Evolutionary conservation across 2,888 invertebrate species (phyloP), one percentile per base, ranked within the genome.

Genomic region (Trimorus sp.): DNA sequence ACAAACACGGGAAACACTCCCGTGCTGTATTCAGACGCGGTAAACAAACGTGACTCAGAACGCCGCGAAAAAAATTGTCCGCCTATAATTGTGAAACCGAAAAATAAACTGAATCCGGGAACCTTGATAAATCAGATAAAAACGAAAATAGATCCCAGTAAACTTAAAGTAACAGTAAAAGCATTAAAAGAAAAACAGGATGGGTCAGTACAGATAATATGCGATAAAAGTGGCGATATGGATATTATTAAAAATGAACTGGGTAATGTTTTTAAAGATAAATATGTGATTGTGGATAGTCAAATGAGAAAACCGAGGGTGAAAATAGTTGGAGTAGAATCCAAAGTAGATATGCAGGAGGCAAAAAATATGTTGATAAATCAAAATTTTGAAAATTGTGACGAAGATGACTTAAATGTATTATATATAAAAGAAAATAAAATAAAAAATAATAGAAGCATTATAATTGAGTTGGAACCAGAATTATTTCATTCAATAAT

Each of bases 291-390:
- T 7, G 51, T 4, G 14, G 7, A n/a, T 12, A 14, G 51, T 14
- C 12, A 12, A 14, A 14, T 51, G 12, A 51, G 51, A 14, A 12
- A 14, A 14, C 51, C 14, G 14, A 12, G 51, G 12, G 14, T 51
- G 7, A 51, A 51, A 51, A 51, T 51, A 51, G 14, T 51, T 14
- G 51, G 51, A 12, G 51, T 51, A 7, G 51, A 51, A 51, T 7
- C 7, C 12, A 14, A n/a, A 14, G 12, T 14, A 7, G 51, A 51
- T 14, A 51, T 51, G 14, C 7, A 51, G 14, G 14, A 14, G 12
- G 6, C 51, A 7, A 51, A 7, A 12, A 12, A 7, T 14, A 14
- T 14, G 7, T 14, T 51, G 14, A 51, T 14, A 14, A 51, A 14
- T 14, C 51, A 51, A 51, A 51, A 51, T 14, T 51, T 51, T 14